Evolutionary conservation across 2,797 vertebrate species (phyloP), one percentile per base, ranked within the genome.

Genomic region (Enteromius mattozi): DNA sequence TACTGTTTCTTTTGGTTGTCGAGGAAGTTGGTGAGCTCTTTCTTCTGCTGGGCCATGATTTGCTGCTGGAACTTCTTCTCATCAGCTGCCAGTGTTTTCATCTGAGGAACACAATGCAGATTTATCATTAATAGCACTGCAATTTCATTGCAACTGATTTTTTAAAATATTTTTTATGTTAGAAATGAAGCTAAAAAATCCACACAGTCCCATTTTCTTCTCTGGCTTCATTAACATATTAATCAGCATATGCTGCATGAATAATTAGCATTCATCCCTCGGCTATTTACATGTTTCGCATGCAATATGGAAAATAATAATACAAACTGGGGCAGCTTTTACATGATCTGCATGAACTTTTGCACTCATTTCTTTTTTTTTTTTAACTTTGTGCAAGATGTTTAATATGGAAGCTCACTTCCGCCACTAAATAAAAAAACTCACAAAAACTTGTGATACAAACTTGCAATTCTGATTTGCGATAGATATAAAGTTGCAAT

Each of bases 61-160:
- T 99, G 98, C 94, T 99, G 98, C 96, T 99, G 98, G 94, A 99
- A 99, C 94, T 97, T 99, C 94, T 97, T 99, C 93, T 99, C 98
- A 90, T 99, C 98, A 54, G 97, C 94, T 90, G 96, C 91, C 70
- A 97, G 94, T 35, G 95, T 95, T 94, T 99, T 99, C 96, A 97
- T 97, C 98, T 99, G 90, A 78, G 69, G 14, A 69, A 79, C 3
- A 2, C 54, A 82, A 84, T 47, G 81, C 56, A 82, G 88, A 17
- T 47, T 0, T 4, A 78, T 33, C 24, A 35, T 12, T 9, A 61
- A 24, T 6, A 16, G 10, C 30, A 33, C 16, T 65, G 14, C 12
- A 9, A 35, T 35, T 3, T 27, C 33, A 78, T 12, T 47, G 45
- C 13, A 63, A 65, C 0, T 7, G 14, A 37, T 61, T 78, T 33